These are phyloP conservation scores for Yponomeuta evonymella DNA, from an alignment of 2,888 invertebrate species.

Conservation along the genomic window DNA sequence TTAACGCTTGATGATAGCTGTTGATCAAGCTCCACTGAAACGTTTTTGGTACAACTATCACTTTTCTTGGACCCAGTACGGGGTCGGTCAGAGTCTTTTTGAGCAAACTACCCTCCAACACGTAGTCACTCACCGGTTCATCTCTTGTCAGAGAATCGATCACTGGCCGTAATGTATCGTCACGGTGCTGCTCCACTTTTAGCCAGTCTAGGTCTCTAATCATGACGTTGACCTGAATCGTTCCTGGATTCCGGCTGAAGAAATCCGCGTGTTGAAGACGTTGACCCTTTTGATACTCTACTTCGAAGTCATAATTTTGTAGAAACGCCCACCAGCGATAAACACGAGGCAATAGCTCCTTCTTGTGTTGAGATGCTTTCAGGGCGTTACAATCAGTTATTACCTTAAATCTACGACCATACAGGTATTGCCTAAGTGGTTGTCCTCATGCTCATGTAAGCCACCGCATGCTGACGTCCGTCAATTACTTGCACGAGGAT, in stretches of 20 bases:
- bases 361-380: conserved; percentile 19
- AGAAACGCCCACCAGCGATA: conserved; percentile 21
- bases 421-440: conserved; percentile 12
- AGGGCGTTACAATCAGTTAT: conserved; percentile 22
- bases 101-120: conserved; percentile 18
- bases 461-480: not conserved
- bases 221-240: conserved; percentile 22
- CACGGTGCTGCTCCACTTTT: conserved; percentile 25
- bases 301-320: conserved; percentile 23
- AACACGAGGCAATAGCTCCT: conserved; percentile 18
- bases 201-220: conserved; percentile 27
- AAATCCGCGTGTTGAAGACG: conserved; percentile 30
- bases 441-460: conserved; percentile 11
- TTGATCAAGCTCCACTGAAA: conserved; percentile 11
- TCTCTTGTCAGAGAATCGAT: conserved; percentile 17
- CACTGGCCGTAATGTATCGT: conserved; percentile 16
- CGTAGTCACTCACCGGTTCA: conserved; percentile 14
- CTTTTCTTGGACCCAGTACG: conserved; percentile 10
- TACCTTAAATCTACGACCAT: conserved; percentile 16
- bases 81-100: conserved; percentile 6
- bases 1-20: not conserved
- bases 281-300: conserved; percentile 26
- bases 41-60: conserved; percentile 1
- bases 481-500: conserved; percentile 19
- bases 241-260: conserved; percentile 27